Base-by-base conservation (phyloP, 2,888 invertebrate species). In the Cybosia mesomella region DNA sequence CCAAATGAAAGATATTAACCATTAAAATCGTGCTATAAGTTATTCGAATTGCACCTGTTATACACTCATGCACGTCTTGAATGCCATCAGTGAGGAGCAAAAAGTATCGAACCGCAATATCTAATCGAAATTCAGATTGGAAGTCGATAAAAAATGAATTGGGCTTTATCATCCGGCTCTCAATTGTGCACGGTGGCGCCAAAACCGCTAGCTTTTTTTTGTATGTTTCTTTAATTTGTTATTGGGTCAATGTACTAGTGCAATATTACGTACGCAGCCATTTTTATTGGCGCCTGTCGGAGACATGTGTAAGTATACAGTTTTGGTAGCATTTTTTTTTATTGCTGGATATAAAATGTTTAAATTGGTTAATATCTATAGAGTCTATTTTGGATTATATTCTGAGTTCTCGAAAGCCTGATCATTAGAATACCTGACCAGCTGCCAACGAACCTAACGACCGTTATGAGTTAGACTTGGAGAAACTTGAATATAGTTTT, bases 201-300 rank as follows among this genome's bases (percentile, higher is more conserved):
- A 76, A 68, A 74, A 79, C 79, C 81, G 82, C 83, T 81, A 79
- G 60, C 53, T 74, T 69, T 75, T 76, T 73, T 75, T 67, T 68
- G 24, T 71, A 57, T 54, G 54, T 68, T 72, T 76, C n/a, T 76
- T 72, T 72, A 73, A 75, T 76, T 71, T 72, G 68, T 75, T 79
- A 83, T 78, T 83, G 82, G 84, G 84, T 85, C 82, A 85, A 83
- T 68, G 86, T 73, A 77, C 84, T 73, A 67, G 71, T 72, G 66
- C 70, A 66, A 58, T 58, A 68, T 67, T 69, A 61, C 34, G 64
- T 32, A 24, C n/a, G 5, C 15, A 32, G 53, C 24, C n/a, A 28
- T 15, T 57, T 65, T 32, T 32, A 43, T 28, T 64, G 28, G 55
- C 24, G 32, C 10, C 39, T 36, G 28, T 49, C 28, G 49, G 28